Conservation (phyloP, 37 sponge, comb jelly and placozoan genomes). For the Diacarnus erythraeanus region DNA sequence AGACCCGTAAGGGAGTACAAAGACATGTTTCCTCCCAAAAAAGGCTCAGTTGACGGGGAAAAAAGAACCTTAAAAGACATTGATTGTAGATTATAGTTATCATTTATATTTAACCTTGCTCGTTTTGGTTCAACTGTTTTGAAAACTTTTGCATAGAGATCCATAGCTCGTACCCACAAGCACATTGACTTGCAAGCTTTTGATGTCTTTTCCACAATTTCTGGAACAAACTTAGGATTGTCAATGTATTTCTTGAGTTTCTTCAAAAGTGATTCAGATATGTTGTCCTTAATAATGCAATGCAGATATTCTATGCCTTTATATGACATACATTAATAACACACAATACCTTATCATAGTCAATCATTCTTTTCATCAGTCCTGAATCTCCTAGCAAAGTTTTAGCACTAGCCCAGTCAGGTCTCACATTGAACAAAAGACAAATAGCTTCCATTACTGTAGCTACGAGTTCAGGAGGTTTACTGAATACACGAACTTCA, state of each 20-base stretch:
- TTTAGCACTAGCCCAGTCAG: constrained; percentile 97
- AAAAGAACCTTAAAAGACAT: neutral
- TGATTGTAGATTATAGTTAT: neutral
- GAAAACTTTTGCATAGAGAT: constrained; percentile 92
- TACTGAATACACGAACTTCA: constrained; percentile 93
- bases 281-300: constrained; percentile 75
- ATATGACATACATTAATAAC: neutral
- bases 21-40: too few relatives aligned
- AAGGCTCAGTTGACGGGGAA: too few relatives aligned
- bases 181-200: constrained; percentile 98
- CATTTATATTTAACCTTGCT: constrained; percentile 56
- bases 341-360: constrained; percentile 93
- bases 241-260: constrained; percentile 99
- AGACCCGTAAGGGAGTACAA: too few relatives aligned
- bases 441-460: constrained; percentile 98
- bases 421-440: constrained; percentile 77
- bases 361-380: constrained; percentile 87
- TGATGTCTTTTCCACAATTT: constrained; percentile 92
- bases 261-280: constrained; percentile 83
- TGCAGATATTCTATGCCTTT: neutral
- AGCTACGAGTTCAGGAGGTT: constrained; percentile 93
- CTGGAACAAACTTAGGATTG: constrained; percentile 94
- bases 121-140: constrained; percentile 97
- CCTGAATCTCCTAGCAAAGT: constrained; percentile 82
- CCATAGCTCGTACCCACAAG: constrained; percentile 96